A percentile compares a stretch with the other conserved stretches of the same genome.
These are phyloP conservation scores for Agrochola lota DNA, from an alignment of 2,888 invertebrate genomes.

Conservation along the genomic window DNA sequence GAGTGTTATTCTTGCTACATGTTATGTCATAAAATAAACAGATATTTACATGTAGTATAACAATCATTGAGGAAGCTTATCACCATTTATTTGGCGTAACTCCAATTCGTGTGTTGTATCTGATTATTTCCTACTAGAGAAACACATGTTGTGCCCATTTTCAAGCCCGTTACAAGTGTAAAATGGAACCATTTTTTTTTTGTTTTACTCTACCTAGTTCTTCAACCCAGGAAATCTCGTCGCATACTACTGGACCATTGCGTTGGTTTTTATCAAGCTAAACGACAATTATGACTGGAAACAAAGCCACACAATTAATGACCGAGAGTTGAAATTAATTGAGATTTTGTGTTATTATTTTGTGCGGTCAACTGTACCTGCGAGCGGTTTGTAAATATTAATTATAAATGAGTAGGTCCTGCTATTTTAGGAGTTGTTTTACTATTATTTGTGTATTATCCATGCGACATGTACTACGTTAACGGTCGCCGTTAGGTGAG, in stretches of 20 bases:
- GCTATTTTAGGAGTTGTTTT: constrained; percentile 3
- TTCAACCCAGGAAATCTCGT: constrained; percentile 7
- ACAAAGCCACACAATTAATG: constrained; percentile 55
- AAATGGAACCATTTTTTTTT: neutral
- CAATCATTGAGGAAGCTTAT: constrained; percentile 34
- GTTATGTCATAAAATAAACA: constrained; percentile 26
- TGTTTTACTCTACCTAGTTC: neutral
- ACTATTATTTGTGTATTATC: neutral
- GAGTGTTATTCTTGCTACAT: constrained; percentile 3
- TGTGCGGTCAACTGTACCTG: constrained; percentile 38
- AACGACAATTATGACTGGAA: constrained; percentile 35
- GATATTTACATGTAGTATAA: constrained; percentile 19
- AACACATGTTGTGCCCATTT: constrained; percentile 16
- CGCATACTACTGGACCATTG: neutral
- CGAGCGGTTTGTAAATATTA: constrained; percentile 10
- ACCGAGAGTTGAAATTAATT: constrained; percentile 52
- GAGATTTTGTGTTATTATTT: constrained; percentile 51
- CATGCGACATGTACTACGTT: no score
- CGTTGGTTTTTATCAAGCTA: constrained; percentile 5
- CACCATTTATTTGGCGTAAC: constrained; percentile 18
- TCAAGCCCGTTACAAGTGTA: neutral
- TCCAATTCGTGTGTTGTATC: constrained; percentile 19
- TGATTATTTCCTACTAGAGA: constrained; percentile 25
- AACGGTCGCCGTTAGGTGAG: no score
- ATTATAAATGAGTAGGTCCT: constrained; percentile 8